Base-by-base conservation (phyloP, 2,797 vertebrate species). In the Pygocentrus nattereri region DNA sequence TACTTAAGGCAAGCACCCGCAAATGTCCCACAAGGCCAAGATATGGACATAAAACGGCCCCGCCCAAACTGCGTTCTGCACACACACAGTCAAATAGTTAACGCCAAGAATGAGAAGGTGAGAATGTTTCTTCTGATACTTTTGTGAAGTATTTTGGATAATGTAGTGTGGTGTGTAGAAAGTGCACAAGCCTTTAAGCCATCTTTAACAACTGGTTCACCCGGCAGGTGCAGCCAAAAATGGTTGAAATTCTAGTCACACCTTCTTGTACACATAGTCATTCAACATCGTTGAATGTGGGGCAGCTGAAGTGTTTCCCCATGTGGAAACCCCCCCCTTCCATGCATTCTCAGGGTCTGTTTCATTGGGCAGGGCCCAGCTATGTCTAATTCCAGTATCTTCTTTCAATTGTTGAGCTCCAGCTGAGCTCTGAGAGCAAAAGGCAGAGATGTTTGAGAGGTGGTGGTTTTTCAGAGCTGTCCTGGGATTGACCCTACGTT, bases 401-500 rank as follows among this genome's bases (percentile, higher is more conserved):
- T 2, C 23, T 61, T 59, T 59, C 56, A 59, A 5, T 59, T 27
- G 10, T 59, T 59, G 2, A 25, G 8, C 13, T 10, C 58, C 58
- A 27, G 4, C 25, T 61, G 2, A 15, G 25, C 23, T 13, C n/a
- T 10, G 56, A 25, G 56, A 21, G 67, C 41, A 44, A 44, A 44
- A 44, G 41, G 41, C 41, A 10, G 8, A 44, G 2, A 44, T 44
- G 41, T 44, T 11, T 12, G 41, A 44, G 41, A 5, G 41, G 10
- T 10, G 41, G 2, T 44, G 41, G 44, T 79, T 75, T 16, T 21
- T 65, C 64, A 80, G 78, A 77, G 72, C 21, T 8, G 3, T 49
- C 58, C 19, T 34, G 73, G 79, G 83, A 84, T 77, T 78, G 74
- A 74, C 78, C 73, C 31, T 54, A 54, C 44, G 34, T 19, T 80